phyloP scores from a whole-genome alignment of 2,797 vertebrate species.

The Centroberyx gerrardi region DNA sequence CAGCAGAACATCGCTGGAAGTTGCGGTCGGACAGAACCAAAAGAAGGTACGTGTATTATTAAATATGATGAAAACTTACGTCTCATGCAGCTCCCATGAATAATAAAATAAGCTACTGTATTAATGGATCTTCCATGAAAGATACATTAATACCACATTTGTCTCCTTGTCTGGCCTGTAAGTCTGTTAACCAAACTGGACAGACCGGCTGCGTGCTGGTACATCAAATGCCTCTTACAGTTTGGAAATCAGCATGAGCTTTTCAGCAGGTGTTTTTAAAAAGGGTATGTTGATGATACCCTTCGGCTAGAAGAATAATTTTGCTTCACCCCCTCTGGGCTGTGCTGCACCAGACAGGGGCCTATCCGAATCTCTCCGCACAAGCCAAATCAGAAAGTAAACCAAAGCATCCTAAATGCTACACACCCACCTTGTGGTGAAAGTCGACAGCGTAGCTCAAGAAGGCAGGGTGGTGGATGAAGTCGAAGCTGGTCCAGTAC shows the following conservation, averaged over 20 bases:
- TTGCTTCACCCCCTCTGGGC: background rate
- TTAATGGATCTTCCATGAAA: constrained; percentile 81
- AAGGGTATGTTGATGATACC: background rate
- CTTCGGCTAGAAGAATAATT: background rate
- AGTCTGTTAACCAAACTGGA: constrained; percentile 65
- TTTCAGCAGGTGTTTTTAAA: background rate
- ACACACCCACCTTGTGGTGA: constrained; percentile 86
- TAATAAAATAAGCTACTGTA: constrained; percentile 80
- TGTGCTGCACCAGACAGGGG: background rate
- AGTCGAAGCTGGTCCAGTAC: constrained; percentile 84
- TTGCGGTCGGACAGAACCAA: constrained; percentile 59
- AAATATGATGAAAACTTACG: constrained; percentile 74
- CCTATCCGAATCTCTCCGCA: background rate
- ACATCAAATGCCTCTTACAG: constrained; percentile 2
- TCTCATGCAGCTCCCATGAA: constrained; percentile 75
- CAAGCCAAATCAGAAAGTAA: background rate
- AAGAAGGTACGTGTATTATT: constrained; percentile 80
- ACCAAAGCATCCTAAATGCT: background rate
- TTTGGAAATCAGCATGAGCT: constrained; percentile 15
- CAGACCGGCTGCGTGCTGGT: background rate
- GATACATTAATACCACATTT: constrained; percentile 79
- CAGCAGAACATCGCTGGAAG: constrained; percentile 55
- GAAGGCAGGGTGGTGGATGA: constrained; percentile 93
- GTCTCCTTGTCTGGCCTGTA: constrained; percentile 60
- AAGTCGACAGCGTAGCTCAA: constrained; percentile 88